Percentiles rank a stretch among this genome's conserved stretches.
phyloP scores from a whole-genome alignment of 2,113 vertebrate species.

The Boulengeromyrus knoepffleri region DNA sequence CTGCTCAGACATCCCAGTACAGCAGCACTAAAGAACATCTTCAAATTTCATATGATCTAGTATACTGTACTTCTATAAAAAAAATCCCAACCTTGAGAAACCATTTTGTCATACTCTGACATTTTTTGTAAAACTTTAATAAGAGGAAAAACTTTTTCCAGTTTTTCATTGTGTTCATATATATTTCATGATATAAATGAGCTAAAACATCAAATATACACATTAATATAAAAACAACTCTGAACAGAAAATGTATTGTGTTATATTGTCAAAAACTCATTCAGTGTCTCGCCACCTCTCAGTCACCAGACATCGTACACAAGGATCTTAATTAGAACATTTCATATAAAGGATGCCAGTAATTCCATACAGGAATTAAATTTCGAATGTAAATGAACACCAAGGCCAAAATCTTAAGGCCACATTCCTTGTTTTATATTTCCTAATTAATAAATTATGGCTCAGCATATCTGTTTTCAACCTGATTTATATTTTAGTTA shows the following conservation, averaged over 20 bases:
- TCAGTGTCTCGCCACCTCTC: not conserved
- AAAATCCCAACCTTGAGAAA: not conserved
- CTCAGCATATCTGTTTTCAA: not conserved
- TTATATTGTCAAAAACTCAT: not conserved
- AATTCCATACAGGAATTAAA: not conserved
- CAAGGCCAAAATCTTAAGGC: not conserved
- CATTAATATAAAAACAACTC: not conserved
- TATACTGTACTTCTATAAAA: not conserved
- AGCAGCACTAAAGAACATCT: not conserved
- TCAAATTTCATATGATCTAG: not conserved
- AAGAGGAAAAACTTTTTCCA: not conserved
- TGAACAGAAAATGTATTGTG: not conserved
- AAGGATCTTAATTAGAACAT: not conserved
- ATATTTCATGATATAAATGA: not conserved
- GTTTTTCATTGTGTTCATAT: not conserved
- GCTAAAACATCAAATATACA: not conserved
- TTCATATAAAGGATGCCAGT: not conserved
- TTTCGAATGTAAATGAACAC: not conserved
- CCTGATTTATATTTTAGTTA: not conserved
- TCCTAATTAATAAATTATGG: not conserved
- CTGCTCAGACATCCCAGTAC: not conserved
- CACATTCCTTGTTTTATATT: not conserved
- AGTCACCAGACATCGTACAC: not conserved
- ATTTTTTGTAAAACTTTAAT: not conserved
- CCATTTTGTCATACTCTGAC: not conserved